phyloP scores from a whole-genome alignment of 2,888 invertebrate species.

The Andrena hattorfiana region DNA sequence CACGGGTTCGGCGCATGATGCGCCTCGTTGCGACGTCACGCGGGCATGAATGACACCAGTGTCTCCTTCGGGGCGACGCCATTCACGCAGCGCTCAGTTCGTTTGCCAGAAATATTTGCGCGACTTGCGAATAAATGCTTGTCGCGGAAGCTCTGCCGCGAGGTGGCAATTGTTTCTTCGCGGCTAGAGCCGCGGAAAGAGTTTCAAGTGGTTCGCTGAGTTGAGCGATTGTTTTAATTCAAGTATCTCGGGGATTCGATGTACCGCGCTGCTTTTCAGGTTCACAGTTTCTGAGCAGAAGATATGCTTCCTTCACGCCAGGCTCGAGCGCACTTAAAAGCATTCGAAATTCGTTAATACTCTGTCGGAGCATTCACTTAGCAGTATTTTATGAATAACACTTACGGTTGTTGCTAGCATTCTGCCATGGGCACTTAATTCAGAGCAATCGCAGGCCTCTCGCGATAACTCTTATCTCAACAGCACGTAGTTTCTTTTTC shows the following conservation, averaged over 20 bases:
- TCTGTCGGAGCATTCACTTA: not conserved
- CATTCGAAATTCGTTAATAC: not conserved
- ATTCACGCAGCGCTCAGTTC: not conserved
- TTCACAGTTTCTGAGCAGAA: not conserved
- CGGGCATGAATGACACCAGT: conserved; percentile 16
- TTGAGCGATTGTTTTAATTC: not conserved
- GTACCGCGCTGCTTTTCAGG: not conserved
- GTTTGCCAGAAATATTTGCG: conserved; percentile 35
- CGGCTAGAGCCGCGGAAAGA: not conserved
- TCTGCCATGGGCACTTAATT: no score
- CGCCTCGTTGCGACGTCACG: conserved; percentile 18
- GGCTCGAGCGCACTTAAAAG: not conserved
- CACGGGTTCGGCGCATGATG: conserved; percentile 24
- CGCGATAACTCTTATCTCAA: no score
- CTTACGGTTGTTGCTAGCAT: no score
- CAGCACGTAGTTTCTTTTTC: no score
- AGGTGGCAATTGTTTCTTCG: not conserved
- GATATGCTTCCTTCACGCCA: not conserved
- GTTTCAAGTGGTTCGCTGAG: not conserved
- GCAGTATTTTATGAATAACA: no score
- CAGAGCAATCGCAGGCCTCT: no score
- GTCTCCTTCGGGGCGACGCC: not conserved
- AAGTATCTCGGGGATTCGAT: not conserved
- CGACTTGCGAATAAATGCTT: not conserved
- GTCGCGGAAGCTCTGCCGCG: conserved; percentile 3